These are phyloP conservation scores for Phalera bucephala DNA, from an alignment of 2,888 invertebrate genomes.

Conservation along the genomic window DNA sequence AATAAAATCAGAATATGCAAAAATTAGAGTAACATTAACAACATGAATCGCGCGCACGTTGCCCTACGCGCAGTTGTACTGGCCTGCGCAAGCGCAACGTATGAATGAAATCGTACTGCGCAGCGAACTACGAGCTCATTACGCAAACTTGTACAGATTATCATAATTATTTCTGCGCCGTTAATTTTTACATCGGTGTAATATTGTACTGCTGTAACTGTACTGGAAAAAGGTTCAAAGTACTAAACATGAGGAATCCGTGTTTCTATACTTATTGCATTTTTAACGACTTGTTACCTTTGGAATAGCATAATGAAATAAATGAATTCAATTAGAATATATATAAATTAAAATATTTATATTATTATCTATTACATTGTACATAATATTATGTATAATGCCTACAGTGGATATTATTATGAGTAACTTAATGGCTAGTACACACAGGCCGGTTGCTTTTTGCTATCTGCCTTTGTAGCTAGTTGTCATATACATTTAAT, in stretches of 20 bases:
- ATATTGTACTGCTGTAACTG: conserved; percentile 23
- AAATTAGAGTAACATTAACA: too few relatives aligned
- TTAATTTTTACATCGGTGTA: conserved; percentile 26
- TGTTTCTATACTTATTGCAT: neutral
- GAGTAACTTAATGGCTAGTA: too few relatives aligned
- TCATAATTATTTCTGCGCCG: conserved; percentile 22
- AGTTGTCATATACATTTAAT: too few relatives aligned
- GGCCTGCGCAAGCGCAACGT: conserved; percentile 13
- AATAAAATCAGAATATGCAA: too few relatives aligned
- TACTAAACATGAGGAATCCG: neutral
- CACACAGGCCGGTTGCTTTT: too few relatives aligned
- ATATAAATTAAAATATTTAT: too few relatives aligned
- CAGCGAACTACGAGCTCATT: conserved; percentile 14
- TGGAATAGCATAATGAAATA: too few relatives aligned
- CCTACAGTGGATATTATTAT: too few relatives aligned
- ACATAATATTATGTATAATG: too few relatives aligned
- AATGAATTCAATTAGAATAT: too few relatives aligned
- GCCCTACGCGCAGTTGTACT: conserved; percentile 15
- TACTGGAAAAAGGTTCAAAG: conserved; percentile 10
- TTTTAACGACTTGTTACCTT: neutral
- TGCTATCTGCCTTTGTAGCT: too few relatives aligned
- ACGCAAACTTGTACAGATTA: conserved; percentile 15
- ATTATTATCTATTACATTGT: too few relatives aligned
- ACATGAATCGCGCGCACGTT: conserved; percentile 6
- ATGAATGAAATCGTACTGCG: conserved; percentile 32